Evolutionary conservation across 2,113 vertebrate genomes (phyloP), one percentile per base, ranked within the genome.

Genomic region (Gobio gobio): DNA sequence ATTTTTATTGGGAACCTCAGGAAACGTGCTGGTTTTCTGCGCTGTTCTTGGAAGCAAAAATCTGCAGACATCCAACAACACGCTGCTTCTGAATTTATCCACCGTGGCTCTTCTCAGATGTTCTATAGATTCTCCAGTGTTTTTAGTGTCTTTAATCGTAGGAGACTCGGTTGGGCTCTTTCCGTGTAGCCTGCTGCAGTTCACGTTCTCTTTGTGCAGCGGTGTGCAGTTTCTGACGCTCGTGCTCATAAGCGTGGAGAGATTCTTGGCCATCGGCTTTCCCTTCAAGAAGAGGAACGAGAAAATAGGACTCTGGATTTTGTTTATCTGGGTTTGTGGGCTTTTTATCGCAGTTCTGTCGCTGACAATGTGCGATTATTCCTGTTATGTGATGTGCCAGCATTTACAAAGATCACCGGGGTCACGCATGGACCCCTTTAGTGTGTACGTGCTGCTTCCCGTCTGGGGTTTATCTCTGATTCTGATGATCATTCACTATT

Each of bases 201-300:
- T 94, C 86, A 91, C 89, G 24, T 92, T 87, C 9, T 90, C 91
- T 1, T 89, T 93, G 68, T 92, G 92, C 85, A 91, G 93, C 86
- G 91, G 91, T 16, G 91, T 90, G 13, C 92, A 94, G 87, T 86
- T 93, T 82, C 88, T 93, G 66, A 93, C 90, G 4, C 87, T 93
- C 85, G 91, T 91, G 79, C 76, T 90, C 85, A 93, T 94, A 85
- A 93, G 92, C 63, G 90, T 91, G 79, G 93, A 94, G 83, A 90
- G 92, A 26, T 93, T 89, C 88, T 92, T 89, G 13, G 89, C 93
- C 45, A 87, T 91, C 51, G 87, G 90, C 0, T 91, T 92, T 36
- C 93, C 91, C 0, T 93, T 94, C 26, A 89, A 91, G 18, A 84
- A 84, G 16, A 90, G 85, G 70, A 93, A 64, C 24, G 24, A 78